A percentile compares a stretch with the other conserved stretches of the same genome.
These are phyloP conservation scores for Tenthredo amoena DNA, from an alignment of 2,888 invertebrate genomes.

Conservation along the genomic window DNA sequence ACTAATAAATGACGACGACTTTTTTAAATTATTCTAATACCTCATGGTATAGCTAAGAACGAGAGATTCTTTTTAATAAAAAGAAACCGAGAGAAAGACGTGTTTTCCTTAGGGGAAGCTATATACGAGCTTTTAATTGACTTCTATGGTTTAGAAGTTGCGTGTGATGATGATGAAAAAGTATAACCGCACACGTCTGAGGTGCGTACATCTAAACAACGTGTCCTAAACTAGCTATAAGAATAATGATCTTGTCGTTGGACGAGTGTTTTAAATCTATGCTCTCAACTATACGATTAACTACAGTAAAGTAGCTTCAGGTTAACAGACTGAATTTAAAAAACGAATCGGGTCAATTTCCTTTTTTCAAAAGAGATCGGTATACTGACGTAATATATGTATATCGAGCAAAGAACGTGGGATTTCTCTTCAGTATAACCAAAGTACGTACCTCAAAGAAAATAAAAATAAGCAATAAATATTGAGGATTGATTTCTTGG, in stretches of 20 bases:
- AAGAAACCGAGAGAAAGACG: not conserved
- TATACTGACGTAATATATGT: conserved; percentile 1
- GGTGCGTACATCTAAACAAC: conserved; percentile 8
- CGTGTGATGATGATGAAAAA: conserved; percentile 22
- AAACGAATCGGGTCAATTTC: not conserved
- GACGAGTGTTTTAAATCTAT: not conserved
- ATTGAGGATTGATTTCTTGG: not conserved
- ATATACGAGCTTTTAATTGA: conserved; percentile 27
- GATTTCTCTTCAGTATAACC: not conserved
- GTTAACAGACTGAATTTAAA: not conserved
- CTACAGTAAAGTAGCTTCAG: not conserved
- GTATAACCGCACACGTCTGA: not conserved
- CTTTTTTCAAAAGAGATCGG: not conserved
- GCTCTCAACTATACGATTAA: not conserved
- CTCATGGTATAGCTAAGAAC: not conserved
- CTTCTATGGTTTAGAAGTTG: conserved; percentile 9
- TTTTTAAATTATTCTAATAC: conserved; percentile 58
- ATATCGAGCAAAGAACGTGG: not conserved
- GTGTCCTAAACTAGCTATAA: not conserved
- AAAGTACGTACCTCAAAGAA: conserved; percentile 11
- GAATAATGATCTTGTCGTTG: conserved; percentile 12
- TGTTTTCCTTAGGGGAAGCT: not conserved
- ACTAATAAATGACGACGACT: conserved; percentile 30
- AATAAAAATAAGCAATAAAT: not conserved
- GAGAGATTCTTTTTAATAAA: conserved; percentile 6